These are phyloP conservation scores for Pyrgilauda ruficollis DNA, from an alignment of 2,113 vertebrate genomes.

Conservation along the genomic window DNA sequence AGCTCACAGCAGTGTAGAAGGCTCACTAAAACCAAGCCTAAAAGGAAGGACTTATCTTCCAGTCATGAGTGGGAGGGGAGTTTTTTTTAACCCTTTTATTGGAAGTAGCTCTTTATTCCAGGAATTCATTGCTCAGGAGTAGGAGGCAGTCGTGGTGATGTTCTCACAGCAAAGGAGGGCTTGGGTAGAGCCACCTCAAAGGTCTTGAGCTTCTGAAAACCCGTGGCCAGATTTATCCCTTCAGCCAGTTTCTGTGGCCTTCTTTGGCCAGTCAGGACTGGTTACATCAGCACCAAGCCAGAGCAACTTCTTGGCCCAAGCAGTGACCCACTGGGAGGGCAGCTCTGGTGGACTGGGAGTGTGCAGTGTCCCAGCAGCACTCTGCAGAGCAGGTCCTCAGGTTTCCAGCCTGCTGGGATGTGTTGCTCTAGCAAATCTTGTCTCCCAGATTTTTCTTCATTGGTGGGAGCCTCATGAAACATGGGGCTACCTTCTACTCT, in stretches of 20 bases:
- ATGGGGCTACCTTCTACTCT: neutral
- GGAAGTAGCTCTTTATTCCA: neutral
- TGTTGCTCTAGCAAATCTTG: neutral
- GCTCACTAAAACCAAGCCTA: neutral
- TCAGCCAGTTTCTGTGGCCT: neutral
- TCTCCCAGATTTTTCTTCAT: neutral
- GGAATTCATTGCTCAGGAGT: neutral
- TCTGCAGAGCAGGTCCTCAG: neutral
- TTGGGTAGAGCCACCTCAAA: neutral
- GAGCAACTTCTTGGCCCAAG: neutral
- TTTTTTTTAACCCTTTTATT: neutral
- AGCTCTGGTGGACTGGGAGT: neutral
- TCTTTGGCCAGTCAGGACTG: neutral
- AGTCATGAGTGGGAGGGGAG: neutral
- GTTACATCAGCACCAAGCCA: neutral
- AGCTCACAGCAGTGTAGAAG: neutral
- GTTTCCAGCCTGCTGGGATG: neutral
- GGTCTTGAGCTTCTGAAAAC: neutral
- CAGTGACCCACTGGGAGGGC: neutral
- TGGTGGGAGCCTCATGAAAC: neutral
- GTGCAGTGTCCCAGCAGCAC: neutral
- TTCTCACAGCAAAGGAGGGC: neutral
- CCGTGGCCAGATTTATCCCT: neutral
- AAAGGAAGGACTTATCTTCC: neutral
- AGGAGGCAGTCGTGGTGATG: neutral